Evolutionary conservation across 2,888 invertebrate species (phyloP).

Genomic region (Linnaemya vulpina): DNA sequence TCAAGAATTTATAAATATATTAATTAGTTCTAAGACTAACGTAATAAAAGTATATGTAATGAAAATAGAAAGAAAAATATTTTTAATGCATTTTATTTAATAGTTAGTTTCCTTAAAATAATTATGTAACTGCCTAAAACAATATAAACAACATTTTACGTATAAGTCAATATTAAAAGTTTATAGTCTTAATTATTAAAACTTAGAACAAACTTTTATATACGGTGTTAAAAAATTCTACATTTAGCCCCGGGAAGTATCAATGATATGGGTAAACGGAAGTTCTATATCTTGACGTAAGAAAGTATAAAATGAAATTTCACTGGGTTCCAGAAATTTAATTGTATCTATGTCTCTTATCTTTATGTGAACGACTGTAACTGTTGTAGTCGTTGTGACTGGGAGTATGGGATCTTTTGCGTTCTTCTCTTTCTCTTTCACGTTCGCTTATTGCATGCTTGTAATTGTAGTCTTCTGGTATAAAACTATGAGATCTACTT

Average conservation of each 20-base stretch:
- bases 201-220: background rate
- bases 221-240: slow-evolving; percentile 4
- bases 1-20: too few species aligned
- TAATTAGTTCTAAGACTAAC: background rate
- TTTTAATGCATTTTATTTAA: slow-evolving; percentile 39
- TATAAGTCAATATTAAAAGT: background rate
- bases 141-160: slow-evolving; percentile 64
- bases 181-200: slow-evolving; percentile 34
- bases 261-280: slow-evolving; percentile 53
- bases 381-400: slow-evolving; percentile 34
- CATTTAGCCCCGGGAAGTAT: slow-evolving; percentile 47
- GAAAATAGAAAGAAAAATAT: background rate
- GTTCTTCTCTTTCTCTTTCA: slow-evolving; percentile 54
- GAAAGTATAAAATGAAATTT: background rate
- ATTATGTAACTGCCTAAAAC: slow-evolving; percentile 65
- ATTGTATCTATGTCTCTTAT: slow-evolving; percentile 60
- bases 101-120: slow-evolving; percentile 27
- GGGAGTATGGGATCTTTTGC: slow-evolving; percentile 57
- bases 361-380: slow-evolving; percentile 45
- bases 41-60: background rate
- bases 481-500: slow-evolving; percentile 49
- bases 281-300: slow-evolving; percentile 15
- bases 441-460: slow-evolving; percentile 3
- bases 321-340: slow-evolving; percentile 1
- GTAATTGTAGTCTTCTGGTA: slow-evolving; percentile 35